phyloP scores from a whole-genome alignment of 2,888 invertebrate genomes.

The Chironomus tentans region DNA sequence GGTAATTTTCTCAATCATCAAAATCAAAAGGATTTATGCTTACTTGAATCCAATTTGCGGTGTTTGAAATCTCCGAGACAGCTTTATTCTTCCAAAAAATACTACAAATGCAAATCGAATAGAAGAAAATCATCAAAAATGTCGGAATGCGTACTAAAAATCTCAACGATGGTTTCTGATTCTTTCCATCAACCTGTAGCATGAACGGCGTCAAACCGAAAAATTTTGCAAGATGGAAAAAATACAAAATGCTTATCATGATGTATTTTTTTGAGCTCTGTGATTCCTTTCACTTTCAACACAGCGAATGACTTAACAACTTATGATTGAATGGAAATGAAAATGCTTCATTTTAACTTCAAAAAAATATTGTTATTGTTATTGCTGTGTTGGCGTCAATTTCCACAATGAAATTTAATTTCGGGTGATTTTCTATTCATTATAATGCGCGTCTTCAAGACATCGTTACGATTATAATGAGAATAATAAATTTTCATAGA shows the following conservation, averaged over 20 bases:
- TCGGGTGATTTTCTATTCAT: no score
- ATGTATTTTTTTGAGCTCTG: neutral
- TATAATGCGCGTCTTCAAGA: no score
- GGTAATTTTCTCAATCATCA: neutral
- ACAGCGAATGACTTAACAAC: neutral
- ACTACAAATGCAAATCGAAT: neutral
- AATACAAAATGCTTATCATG: neutral
- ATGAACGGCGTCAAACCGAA: neutral
- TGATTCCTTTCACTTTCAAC: no score
- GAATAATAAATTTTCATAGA: no score
- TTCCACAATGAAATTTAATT: no score
- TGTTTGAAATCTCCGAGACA: neutral
- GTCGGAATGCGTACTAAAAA: neutral
- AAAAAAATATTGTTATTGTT: no score
- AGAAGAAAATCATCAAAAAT: neutral
- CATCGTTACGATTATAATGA: no score
- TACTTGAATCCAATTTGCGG: constrained; percentile 11
- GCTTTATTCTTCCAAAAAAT: neutral
- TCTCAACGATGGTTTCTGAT: neutral
- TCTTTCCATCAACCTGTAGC: neutral
- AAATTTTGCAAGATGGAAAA: neutral
- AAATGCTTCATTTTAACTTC: no score
- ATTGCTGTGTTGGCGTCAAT: neutral
- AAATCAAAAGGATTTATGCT: neutral
- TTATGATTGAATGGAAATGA: neutral